These are phyloP conservation scores for Propithecus coquereli DNA, from an alignment of 2,113 vertebrate genomes.

Conservation along the genomic window DNA sequence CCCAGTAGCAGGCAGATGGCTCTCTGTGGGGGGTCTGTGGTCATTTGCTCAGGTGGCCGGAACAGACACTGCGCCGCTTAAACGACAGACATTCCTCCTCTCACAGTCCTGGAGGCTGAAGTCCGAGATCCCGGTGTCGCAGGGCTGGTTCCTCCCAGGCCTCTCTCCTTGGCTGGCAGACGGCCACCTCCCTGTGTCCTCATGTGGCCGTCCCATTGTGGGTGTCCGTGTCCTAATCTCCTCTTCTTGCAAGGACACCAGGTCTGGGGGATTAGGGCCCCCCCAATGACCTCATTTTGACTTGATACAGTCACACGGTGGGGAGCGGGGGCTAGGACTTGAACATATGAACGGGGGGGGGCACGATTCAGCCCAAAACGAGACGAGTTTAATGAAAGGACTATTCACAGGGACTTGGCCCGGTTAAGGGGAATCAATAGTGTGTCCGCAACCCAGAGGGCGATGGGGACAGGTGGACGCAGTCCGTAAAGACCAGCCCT, in stretches of 20 bases:
- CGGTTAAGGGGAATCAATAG: background rate
- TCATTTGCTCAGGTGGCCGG: fast-evolving
- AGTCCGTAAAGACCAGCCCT: background rate
- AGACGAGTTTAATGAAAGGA: background rate
- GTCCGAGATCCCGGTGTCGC: fast-evolving
- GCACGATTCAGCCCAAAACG: background rate
- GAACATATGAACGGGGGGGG: background rate
- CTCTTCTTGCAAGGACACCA: background rate
- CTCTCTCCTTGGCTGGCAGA: background rate
- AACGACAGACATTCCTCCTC: fast-evolving
- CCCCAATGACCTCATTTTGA: fast-evolving
- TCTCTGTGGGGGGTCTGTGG: background rate
- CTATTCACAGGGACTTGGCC: fast-evolving
- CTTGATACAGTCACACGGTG: background rate
- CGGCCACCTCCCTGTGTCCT: fast-evolving
- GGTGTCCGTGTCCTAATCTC: background rate
- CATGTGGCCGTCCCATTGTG: fast-evolving
- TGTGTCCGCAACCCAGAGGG: fast-evolving
- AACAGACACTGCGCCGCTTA: fast-evolving
- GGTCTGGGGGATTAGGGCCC: background rate
- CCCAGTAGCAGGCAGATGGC: background rate
- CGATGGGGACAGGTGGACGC: fast-evolving
- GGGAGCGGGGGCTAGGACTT: background rate
- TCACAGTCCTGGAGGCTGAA: background rate
- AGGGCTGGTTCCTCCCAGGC: fast-evolving